Evolutionary conservation across 2,113 vertebrate genomes (phyloP), one percentile per base, ranked within the genome.

Genomic region (Vulpes ferrilata): DNA sequence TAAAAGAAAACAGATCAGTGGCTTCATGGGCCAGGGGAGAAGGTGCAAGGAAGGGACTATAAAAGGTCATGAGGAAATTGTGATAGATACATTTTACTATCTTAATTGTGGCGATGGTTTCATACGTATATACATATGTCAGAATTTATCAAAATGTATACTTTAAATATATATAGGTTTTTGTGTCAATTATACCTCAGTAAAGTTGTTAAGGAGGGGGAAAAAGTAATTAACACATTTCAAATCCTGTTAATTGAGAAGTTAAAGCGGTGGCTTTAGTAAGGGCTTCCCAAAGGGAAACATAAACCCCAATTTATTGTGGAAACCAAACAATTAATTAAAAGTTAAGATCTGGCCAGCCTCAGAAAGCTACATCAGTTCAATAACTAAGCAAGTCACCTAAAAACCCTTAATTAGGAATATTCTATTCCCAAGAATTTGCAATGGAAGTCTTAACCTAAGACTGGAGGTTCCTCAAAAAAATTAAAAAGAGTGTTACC

Each of bases 381-480:
- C 55, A 62, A n/a, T 55, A 95, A 86, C 38, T 69, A 69, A 76
- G 79, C 53, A 86, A 30, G 10, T 35, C 91, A 55, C 48, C 76
- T 48, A 69, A 60, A 79, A 92, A 35, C 4, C 7, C 32, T 89
- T 88, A n/a, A 74, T 76, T 60, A 43, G 35, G 17, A 74, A 30
- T 83, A 92, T 87, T 95, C 84, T 92, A 4, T 80, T 80, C 51
- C 27, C 64, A 81, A 79, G 35, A 62, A 5, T 81, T 80, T 96
- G 32, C 13, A 85, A n/a, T 81, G 32, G 20, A 95, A 92, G 48
- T 43, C 19, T 53, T 90, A 88, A 85, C 57, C 15, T 80, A 65
- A 43, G 43, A 43, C 12, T 43, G 22, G 38, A 25, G 11, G 38
- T 43, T 74, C 38, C 38, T 74, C 38, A 74, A 43, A 74, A 74